phyloP scores from a whole-genome alignment of 2,888 invertebrate species.

The Heliconius ethilla region DNA sequence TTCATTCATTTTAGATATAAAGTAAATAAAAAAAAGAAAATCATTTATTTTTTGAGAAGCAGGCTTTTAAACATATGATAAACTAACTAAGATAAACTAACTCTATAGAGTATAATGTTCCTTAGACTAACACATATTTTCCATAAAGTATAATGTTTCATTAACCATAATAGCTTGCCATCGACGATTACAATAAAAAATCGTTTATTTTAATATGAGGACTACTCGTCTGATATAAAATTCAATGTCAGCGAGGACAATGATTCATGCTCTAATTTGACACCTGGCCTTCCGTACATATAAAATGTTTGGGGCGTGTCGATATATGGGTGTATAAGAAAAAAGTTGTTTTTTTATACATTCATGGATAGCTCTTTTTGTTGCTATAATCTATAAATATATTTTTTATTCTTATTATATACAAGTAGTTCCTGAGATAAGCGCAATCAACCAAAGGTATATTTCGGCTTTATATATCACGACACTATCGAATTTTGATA shows the following conservation, averaged over 20 bases:
- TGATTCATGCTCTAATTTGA: slow-evolving; percentile 39
- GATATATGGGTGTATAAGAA: neutral
- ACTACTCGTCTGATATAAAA: slow-evolving; percentile 31
- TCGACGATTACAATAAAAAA: slow-evolving; percentile 1
- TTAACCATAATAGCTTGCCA: neutral
- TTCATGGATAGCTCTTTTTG: neutral
- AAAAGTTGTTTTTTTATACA: neutral
- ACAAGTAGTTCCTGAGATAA: neutral
- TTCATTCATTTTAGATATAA: too few species aligned
- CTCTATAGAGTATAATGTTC: too few species aligned
- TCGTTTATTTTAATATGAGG: slow-evolving; percentile 2
- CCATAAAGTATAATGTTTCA: neutral
- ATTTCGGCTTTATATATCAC: neutral
- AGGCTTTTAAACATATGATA: too few species aligned
- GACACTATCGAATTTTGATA: neutral
- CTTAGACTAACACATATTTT: too few species aligned
- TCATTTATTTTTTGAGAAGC: too few species aligned
- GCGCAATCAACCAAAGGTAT: neutral
- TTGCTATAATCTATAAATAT: too few species aligned
- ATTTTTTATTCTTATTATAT: neutral
- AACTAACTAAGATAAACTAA: too few species aligned
- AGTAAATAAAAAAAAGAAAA: too few species aligned
- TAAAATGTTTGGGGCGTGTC: slow-evolving; percentile 25
- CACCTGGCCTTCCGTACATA: slow-evolving; percentile 35
- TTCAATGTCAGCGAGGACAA: slow-evolving; percentile 39